Conservation (phyloP, 2,888 invertebrate species). For the Drosophila sordidapex region DNA sequence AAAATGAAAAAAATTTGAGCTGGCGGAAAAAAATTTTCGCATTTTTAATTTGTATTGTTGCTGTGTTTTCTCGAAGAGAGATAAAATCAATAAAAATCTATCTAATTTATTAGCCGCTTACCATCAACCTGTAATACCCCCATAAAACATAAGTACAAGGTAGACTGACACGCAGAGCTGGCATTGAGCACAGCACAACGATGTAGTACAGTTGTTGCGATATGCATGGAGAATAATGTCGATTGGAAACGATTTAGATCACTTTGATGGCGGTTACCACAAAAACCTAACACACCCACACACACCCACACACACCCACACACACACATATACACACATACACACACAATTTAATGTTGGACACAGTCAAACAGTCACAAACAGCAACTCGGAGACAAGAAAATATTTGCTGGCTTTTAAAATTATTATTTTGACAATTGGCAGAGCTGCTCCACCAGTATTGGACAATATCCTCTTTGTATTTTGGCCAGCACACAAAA, state of each 20-base stretch:
- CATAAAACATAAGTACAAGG: neutral
- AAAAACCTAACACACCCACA: constrained; percentile 6
- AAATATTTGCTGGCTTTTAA: constrained; percentile 63
- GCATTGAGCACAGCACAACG: constrained; percentile 10
- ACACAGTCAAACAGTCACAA: constrained; percentile 5
- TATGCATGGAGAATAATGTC: constrained; percentile 49
- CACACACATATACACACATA: neutral
- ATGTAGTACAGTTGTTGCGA: neutral
- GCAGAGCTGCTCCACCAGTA: constrained; percentile 28
- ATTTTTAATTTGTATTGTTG: neutral
- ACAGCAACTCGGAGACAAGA: constrained; percentile 24
- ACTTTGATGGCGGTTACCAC: constrained; percentile 22
- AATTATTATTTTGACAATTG: constrained; percentile 73
- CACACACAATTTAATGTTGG: neutral
- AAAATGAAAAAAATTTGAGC: neutral
- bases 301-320: neutral
- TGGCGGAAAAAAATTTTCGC: neutral
- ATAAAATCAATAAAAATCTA: neutral
- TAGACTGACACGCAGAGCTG: constrained; percentile 1
- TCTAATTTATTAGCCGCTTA: neutral
- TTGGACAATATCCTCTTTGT: constrained; percentile 35
- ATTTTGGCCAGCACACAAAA: constrained; percentile 15
- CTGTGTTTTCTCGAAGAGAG: no score
- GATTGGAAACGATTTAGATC: constrained; percentile 60
- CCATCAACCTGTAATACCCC: neutral